These are phyloP conservation scores for Tenthredo scrophulariae DNA, from an alignment of 2,888 invertebrate genomes.

Conservation along the genomic window DNA sequence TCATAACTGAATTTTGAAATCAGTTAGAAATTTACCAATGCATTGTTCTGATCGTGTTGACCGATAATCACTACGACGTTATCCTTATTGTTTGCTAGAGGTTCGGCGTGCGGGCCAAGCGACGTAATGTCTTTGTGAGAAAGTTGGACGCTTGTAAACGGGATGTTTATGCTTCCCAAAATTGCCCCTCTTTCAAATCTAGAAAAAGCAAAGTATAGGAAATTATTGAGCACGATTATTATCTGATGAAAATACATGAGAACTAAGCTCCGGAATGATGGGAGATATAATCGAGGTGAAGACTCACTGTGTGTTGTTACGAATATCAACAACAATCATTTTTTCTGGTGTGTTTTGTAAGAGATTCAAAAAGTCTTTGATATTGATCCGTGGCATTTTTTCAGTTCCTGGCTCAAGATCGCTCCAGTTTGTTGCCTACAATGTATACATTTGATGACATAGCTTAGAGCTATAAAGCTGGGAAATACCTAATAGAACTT, in stretches of 20 bases:
- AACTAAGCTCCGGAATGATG: slow-evolving; percentile 28
- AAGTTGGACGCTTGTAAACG: slow-evolving; percentile 89
- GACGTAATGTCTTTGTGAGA: slow-evolving; percentile 86
- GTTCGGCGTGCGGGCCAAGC: slow-evolving; percentile 83
- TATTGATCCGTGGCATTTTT: slow-evolving; percentile 87
- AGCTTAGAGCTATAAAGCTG: background rate
- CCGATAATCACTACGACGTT: slow-evolving; percentile 90
- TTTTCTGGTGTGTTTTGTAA: slow-evolving; percentile 82
- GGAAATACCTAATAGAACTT: background rate
- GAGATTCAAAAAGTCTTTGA: slow-evolving; percentile 89
- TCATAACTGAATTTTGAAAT: background rate
- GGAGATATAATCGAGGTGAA: slow-evolving; percentile 63
- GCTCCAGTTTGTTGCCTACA: slow-evolving; percentile 70
- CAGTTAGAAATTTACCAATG: slow-evolving; percentile 80
- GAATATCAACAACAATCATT: slow-evolving; percentile 85
- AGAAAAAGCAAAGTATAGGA: slow-evolving; percentile 43
- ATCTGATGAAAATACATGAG: background rate
- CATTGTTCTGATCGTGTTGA: slow-evolving; percentile 88
- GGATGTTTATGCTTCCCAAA: slow-evolving; percentile 92
- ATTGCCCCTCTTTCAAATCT: slow-evolving; percentile 91
- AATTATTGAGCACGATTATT: slow-evolving; percentile 22
- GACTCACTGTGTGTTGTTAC: slow-evolving; percentile 83
- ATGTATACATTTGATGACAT: background rate
- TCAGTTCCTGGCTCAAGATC: slow-evolving; percentile 74
- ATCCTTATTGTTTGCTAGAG: slow-evolving; percentile 82